Base-by-base conservation (phyloP, 2,113 vertebrate genomes). In the Serilophus lunatus region DNA sequence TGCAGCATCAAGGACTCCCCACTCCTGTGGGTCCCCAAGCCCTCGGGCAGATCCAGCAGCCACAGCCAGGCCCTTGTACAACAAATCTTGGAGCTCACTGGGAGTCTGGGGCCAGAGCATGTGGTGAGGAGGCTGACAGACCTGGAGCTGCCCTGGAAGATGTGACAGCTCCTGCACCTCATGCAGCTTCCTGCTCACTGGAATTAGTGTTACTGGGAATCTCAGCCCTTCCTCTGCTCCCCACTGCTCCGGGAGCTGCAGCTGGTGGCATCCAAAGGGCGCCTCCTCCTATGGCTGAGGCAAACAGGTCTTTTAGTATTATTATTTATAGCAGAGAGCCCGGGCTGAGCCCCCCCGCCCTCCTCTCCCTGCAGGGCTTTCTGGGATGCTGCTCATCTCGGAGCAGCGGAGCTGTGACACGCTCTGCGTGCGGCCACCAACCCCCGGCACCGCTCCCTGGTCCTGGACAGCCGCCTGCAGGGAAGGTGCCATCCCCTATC, bases 341-440 rank as follows among this genome's bases (percentile, higher is more conserved):
- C 24, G 9, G 40, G 18, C 64, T 2, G 10, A 61, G 4, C 20
- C 35, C 10, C 29, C 4, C 4, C 0, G 1, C 35, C 50, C 38
- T 54, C 16, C 33, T 36, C 69, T 89, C 18, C 59, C 70, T n/a
- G 45, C 4, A 1, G 82, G 28, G 20, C 25, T 79, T 5, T 38
- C 60, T 35, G 44, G 1, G 6, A 20, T 13, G 8, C 28, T 63
- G 85, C 69, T 70, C 4, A 1, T 13, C n/a, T 59, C 2, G 5
- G 70, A 23, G 5, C 29, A 40, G 25, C 9, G 0, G 71, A 68
- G 45, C 40, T 64, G 65, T 5, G 29, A 33, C 74, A 4, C n/a
- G n/a, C 36, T 19, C 8, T 2, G 14, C 2, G 8, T n/a, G 82
- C 0, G 0, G 28, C 57, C 29, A 2, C 36, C 0, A 0, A 22